A percentile compares a stretch with the other conserved stretches of the same genome.
These are phyloP conservation scores for Caenorhabditis latens DNA, from an alignment of 1,140 invertebrate species.

Conservation along the genomic window DNA sequence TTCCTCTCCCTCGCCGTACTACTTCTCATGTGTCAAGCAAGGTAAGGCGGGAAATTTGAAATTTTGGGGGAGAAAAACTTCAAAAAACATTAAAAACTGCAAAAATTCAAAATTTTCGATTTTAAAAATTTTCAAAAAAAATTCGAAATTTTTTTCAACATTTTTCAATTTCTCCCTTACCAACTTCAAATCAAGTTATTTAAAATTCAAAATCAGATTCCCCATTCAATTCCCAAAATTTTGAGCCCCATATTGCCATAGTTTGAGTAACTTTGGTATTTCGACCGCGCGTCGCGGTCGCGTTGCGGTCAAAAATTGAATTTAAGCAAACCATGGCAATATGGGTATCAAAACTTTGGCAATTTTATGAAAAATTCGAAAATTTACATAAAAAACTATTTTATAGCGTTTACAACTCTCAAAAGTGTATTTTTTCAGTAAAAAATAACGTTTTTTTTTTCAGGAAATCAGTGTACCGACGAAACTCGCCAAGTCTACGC, in stretches of 20 bases:
- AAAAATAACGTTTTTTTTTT: constrained; percentile 7
- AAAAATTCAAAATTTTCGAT: neutral
- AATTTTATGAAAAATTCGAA: neutral
- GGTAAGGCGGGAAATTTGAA: neutral
- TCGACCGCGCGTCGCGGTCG: no score
- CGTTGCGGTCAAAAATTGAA: no score
- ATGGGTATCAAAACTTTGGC: no score
- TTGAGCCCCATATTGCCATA: no score
- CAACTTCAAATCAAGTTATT: no score
- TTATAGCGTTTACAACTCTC: no score
- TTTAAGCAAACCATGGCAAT: no score
- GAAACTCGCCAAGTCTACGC: constrained; percentile 75
- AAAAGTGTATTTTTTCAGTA: neutral
- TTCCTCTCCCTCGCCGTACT: constrained; percentile 36
- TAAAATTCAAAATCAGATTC: no score
- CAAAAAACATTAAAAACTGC: neutral
- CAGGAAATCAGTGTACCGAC: constrained; percentile 75
- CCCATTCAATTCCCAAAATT: no score
- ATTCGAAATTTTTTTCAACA: neutral
- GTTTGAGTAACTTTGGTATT: no score
- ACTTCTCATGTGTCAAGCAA: constrained; percentile 38
- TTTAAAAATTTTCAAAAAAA: neutral
- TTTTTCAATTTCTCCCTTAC: no score
- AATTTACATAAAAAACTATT: neutral
- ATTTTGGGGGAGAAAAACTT: neutral